phyloP scores from a whole-genome alignment of 2,888 invertebrate genomes.

The Melieria crassipennis region DNA sequence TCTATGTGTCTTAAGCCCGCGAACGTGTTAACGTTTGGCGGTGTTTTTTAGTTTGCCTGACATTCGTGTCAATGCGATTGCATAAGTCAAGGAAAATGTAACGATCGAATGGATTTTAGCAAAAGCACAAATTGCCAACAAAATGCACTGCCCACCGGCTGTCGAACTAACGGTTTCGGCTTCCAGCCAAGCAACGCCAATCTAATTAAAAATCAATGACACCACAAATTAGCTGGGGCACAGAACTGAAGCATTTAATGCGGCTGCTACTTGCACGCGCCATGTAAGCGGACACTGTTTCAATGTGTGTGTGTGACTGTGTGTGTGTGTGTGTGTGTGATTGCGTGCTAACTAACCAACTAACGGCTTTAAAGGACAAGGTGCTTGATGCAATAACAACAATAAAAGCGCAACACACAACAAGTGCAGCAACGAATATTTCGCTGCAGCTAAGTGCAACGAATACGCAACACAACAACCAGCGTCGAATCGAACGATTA shows the following conservation, averaged over 20 bases:
- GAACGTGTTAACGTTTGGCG: no score
- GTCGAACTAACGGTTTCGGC: slow-evolving; percentile 15
- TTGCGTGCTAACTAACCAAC: no score
- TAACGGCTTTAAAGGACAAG: no score
- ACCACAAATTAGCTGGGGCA: slow-evolving; percentile 7
- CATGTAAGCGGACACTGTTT: neutral
- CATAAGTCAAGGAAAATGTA: slow-evolving; percentile 32
- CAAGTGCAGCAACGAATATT: no score
- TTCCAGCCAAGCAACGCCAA: slow-evolving; percentile 9
- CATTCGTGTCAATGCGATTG: slow-evolving; percentile 16
- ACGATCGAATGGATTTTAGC: neutral
- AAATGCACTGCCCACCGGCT: neutral
- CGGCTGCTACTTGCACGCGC: neutral
- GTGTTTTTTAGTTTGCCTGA: neutral
- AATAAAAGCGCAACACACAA: neutral
- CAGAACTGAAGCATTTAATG: neutral
- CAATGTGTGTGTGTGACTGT: no score
- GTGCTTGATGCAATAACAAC: neutral
- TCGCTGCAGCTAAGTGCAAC: neutral
- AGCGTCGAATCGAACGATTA: neutral
- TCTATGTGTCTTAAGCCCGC: no score
- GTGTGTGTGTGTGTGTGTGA: no score
- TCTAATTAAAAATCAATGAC: slow-evolving; percentile 29
- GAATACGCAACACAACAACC: neutral
- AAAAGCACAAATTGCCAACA: no score